Percentiles rank a stretch among this genome's conserved stretches.
phyloP scores from a whole-genome alignment of 2,113 vertebrate genomes.

The Charadrius vociferus region DNA sequence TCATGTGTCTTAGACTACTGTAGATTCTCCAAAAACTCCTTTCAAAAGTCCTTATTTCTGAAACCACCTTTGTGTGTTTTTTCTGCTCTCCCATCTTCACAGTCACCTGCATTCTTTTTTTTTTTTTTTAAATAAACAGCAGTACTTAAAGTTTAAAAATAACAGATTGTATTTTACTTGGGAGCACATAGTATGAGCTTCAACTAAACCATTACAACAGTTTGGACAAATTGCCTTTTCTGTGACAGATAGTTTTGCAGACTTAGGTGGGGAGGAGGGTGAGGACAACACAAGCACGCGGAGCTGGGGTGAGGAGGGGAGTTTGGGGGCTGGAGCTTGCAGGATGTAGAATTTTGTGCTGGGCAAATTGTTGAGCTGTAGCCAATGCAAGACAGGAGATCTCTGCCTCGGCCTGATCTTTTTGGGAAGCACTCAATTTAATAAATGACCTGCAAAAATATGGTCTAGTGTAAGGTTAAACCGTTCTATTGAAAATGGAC shows the following conservation, averaged over 20 bases:
- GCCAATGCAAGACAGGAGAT: neutral
- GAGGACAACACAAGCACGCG: fast-evolving
- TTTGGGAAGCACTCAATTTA: neutral
- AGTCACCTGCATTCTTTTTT: neutral
- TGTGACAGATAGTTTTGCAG: neutral
- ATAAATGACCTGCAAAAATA: neutral
- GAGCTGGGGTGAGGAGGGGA: neutral
- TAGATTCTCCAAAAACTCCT: neutral
- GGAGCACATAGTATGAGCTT: neutral
- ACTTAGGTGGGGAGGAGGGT: neutral
- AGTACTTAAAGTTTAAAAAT: neutral
- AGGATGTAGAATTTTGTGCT: neutral
- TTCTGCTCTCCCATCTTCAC: neutral
- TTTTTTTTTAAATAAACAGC: neutral
- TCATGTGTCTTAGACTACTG: neutral
- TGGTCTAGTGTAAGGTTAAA: neutral
- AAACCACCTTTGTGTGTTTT: neutral
- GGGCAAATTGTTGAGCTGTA: neutral
- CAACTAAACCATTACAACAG: neutral
- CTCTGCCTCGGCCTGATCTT: neutral
- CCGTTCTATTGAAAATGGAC: neutral
- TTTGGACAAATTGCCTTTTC: neutral
- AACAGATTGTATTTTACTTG: neutral
- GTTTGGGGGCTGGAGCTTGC: neutral
- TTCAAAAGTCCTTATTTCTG: neutral